Base-by-base conservation (phyloP, 1,140 invertebrate species). In the Chionoecetes opilio region DNA sequence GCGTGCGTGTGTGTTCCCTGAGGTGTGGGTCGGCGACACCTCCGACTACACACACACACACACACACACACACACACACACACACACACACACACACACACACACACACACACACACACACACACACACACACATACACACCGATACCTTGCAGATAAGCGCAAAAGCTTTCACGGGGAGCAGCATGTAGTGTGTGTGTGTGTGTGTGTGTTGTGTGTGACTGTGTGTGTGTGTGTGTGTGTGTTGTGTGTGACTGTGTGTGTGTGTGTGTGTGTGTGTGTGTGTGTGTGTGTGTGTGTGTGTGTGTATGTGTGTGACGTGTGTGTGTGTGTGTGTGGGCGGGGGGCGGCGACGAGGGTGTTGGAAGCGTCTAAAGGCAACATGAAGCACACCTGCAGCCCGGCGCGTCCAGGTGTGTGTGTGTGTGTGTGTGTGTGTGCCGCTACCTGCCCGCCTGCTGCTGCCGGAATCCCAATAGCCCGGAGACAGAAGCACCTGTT, bases 401-500 rank as follows among this genome's bases (percentile, higher is more conserved):
- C 26, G 63, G 11, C 63, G 63, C 46, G 63, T 21, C 63, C 63
- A 75, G 63, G 63, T 75, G 63, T n/a, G n/a, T n/a, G n/a, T n/a
- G n/a, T n/a, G n/a, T n/a, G n/a, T n/a, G n/a, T n/a, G n/a, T n/a
- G n/a, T n/a, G n/a, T n/a, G n/a, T n/a, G n/a, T 75, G 63, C 63
- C 26, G 63, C 63, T 75, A 75, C 63, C 63, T 75, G 63, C 3
- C 63, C n/a, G 63, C 3, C 63, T 75, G 21, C n/a, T n/a, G 46
- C 63, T 26, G 63, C 63, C 63, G 63, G 63, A 75, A 75, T 75
- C 11, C n/a, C 63, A 75, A 75, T 75, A 75, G 63, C 63, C 63
- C 63, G 63, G 63, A 75, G 63, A 6, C 11, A 75, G 63, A 75
- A 17, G 63, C 63, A n/a, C 63, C 63, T 75, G 63, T 75, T 75